Percentiles rank a stretch among this genome's conserved stretches.
Evolutionary conservation across 2,888 invertebrate species (phyloP).

Genomic region (Coecobrya sp.): DNA sequence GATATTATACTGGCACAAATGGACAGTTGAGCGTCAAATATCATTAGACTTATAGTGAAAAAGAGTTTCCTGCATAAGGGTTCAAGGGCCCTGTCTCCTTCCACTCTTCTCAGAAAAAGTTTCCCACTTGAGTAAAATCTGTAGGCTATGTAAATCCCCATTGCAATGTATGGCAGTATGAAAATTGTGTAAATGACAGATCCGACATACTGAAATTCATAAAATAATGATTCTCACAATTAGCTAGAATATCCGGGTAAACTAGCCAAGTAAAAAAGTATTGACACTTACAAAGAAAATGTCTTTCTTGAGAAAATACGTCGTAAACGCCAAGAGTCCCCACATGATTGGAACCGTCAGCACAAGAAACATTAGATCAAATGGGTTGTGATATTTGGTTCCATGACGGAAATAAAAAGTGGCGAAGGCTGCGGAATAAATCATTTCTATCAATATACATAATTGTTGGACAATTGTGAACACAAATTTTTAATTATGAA

Average conservation of each 20-base stretch:
- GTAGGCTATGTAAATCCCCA: constrained; percentile 80
- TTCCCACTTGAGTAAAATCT: constrained; percentile 82
- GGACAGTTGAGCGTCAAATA: constrained; percentile 82
- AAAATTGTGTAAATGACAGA: constrained; percentile 80
- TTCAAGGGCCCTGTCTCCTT: constrained; percentile 78
- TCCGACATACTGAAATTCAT: constrained; percentile 80
- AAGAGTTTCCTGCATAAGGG: constrained; percentile 80
- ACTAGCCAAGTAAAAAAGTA: too few relatives aligned
- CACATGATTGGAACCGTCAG: constrained; percentile 82
- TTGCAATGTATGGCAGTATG: constrained; percentile 78
- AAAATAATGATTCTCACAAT: too few relatives aligned
- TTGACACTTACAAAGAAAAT: constrained; percentile 83
- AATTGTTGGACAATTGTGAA: too few relatives aligned
- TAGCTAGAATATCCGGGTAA: too few relatives aligned
- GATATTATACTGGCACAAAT: constrained; percentile 82
- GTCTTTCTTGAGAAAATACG: constrained; percentile 82
- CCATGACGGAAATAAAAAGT: constrained; percentile 84
- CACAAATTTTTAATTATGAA: too few relatives aligned
- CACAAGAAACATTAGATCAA: constrained; percentile 80
- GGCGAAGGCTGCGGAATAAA: constrained; percentile 69
- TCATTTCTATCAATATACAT: too few relatives aligned
- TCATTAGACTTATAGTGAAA: constrained; percentile 81
- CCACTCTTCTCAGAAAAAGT: constrained; percentile 77
- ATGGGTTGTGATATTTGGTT: constrained; percentile 83
- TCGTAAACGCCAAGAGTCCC: constrained; percentile 82